Evolutionary conservation across 2,888 invertebrate species (phyloP), one percentile per base, ranked within the genome.

Genomic region (Macrophya alboannulata): DNA sequence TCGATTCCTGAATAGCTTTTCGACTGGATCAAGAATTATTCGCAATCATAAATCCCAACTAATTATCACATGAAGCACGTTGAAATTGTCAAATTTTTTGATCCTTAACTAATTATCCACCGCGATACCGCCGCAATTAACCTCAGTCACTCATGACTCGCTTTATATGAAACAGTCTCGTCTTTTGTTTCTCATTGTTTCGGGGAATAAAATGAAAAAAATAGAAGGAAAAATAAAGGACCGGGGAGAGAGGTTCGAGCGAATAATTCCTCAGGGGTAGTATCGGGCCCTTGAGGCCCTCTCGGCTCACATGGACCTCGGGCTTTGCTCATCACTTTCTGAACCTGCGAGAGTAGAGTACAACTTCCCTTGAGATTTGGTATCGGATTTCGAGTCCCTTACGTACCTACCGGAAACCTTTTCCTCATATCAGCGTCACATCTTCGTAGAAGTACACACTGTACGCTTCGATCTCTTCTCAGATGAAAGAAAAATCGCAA

Each of bases 311-410:
- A 17, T 72, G 37, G n/a, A n/a, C 72, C 10, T 59, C 62, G 55
- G 40, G 62, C 59, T 62, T 77, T 43, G 81, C 40, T 43, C 81
- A 62, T 81, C n/a, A 12, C 62, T 81, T 81, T 43, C n/a, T 21
- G 40, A 62, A 59, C 21, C 62, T 10, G 43, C 62, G 43, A 21
- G 6, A 55, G 59, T 15, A 40, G 12, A n/a, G 55, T 25, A 15
- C 40, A 79, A 74, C 31, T 48, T 55, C 77, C 48, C 51, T 9
- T 4, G 51, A 77, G 77, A 55, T 55, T 51, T 51, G 51, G 48
- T 77, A 55, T 77, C 51, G 51, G 25, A 62, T 74, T 62, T 81
- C n/a, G 15, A 59, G 62, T 40, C 62, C 59, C 37, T 81, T 43
- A 21, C 68, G 37, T 68, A 68, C 68, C 15, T n/a, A 17, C 1